A percentile compares a stretch with the other conserved stretches of the same genome.
These are phyloP conservation scores for Poeciliopsis turrubarensis DNA, from an alignment of 2,113 vertebrate species.

Conservation along the genomic window DNA sequence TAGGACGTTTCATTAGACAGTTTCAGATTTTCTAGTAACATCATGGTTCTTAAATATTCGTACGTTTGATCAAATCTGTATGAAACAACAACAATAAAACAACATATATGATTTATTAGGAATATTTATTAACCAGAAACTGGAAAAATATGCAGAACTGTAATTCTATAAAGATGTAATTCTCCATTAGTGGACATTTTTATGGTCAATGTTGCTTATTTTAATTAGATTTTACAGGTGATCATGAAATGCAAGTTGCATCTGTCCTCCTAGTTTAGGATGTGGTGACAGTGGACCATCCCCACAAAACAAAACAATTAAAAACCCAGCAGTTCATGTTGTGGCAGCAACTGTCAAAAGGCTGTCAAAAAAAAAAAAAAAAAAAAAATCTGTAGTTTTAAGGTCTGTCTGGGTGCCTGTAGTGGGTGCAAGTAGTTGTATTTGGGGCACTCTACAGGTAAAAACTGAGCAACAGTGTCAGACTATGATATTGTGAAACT, in stretches of 20 bases:
- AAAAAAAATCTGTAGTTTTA: too few relatives aligned
- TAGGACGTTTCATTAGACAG: not conserved
- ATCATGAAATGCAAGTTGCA: not conserved
- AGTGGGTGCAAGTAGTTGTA: too few relatives aligned
- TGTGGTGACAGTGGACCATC: not conserved
- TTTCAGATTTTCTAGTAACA: not conserved
- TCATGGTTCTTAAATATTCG: not conserved
- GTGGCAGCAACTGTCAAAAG: too few relatives aligned
- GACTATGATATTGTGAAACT: too few relatives aligned
- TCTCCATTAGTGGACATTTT: not conserved
- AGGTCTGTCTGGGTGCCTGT: too few relatives aligned
- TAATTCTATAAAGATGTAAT: not conserved
- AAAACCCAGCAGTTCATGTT: not conserved
- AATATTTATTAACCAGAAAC: not conserved
- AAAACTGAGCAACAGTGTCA: too few relatives aligned
- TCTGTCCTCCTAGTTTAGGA: not conserved
- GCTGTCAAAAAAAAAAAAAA: too few relatives aligned
- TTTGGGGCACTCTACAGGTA: too few relatives aligned
- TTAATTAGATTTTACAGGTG: not conserved
- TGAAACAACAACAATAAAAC: not conserved
- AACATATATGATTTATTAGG: too few relatives aligned
- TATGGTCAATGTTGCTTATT: not conserved
- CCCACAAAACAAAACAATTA: not conserved
- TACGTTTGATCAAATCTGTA: not conserved
- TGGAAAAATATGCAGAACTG: not conserved